Evolutionary conservation across 2,797 vertebrate genomes (phyloP).

Genomic region (Esox masquinongy): DNA sequence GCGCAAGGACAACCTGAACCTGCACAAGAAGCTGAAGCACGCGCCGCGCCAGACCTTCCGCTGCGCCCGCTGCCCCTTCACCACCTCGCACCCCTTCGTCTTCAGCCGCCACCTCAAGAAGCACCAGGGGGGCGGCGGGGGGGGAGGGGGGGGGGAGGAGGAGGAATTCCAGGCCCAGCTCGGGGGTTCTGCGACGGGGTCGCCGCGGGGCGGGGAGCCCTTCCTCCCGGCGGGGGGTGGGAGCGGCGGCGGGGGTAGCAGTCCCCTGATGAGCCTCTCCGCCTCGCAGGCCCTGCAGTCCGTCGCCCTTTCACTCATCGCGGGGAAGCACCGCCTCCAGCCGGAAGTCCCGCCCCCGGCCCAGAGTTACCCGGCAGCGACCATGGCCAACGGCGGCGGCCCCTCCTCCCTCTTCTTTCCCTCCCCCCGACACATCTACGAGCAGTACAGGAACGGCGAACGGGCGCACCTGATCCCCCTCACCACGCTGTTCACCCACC

Average conservation of each 20-base stretch:
- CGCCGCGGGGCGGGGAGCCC: slow-evolving; percentile 47
- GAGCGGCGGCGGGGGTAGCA: slow-evolving; percentile 80
- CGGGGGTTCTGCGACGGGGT: slow-evolving; percentile 63
- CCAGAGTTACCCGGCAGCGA: slow-evolving; percentile 77
- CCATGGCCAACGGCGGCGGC: slow-evolving; percentile 77
- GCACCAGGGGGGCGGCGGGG: slow-evolving; percentile 83
- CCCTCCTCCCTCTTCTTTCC: slow-evolving; percentile 79
- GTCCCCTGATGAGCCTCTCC: slow-evolving; percentile 89
- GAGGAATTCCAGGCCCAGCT: slow-evolving; percentile 60
- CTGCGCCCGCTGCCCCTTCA: slow-evolving; percentile 95
- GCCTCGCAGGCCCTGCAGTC: slow-evolving; percentile 97
- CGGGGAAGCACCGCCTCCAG: slow-evolving; percentile 69
- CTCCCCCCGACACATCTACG: slow-evolving; percentile 80
- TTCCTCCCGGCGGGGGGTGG: slow-evolving; percentile 69
- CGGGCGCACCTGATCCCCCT: slow-evolving; percentile 96
- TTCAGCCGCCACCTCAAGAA: slow-evolving; percentile 98
- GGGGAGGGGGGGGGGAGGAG: slow-evolving; percentile 65
- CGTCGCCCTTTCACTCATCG: slow-evolving; percentile 88
- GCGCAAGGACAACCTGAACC: slow-evolving; percentile 99
- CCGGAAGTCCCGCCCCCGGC: slow-evolving; percentile 36
- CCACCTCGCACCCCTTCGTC: slow-evolving; percentile 97
- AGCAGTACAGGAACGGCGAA: slow-evolving; percentile 93
- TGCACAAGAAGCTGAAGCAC: slow-evolving; percentile 99
- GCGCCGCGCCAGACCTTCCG: slow-evolving; percentile 95
- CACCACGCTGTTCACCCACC: slow-evolving; percentile 92